phyloP scores from a whole-genome alignment of 53 echinoderm and acorn worm species.

The Zoroaster sp. region DNA sequence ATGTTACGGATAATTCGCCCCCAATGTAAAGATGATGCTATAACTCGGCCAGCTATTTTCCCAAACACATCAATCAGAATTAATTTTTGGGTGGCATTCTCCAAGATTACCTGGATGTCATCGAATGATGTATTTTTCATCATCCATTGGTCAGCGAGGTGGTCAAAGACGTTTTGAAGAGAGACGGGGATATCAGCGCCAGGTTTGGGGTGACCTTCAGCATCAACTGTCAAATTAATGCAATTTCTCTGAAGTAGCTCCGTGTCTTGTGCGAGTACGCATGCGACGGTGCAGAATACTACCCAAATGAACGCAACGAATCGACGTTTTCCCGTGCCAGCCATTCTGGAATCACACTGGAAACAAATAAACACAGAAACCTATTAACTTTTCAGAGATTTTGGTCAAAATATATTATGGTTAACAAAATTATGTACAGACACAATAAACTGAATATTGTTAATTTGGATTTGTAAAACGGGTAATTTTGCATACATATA shows the following conservation, averaged over 20 bases:
- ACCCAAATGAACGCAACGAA: not conserved
- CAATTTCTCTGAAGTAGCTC: not conserved
- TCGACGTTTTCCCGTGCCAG: not conserved
- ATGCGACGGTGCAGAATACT: not conserved
- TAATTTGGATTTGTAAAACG: no score
- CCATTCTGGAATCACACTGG: not conserved
- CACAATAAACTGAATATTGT: no score
- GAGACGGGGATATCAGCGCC: not conserved
- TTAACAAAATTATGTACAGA: no score
- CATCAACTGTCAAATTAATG: not conserved
- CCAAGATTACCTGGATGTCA: not conserved
- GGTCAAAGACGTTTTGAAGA: not conserved
- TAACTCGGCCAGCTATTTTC: not conserved
- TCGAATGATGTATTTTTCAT: not conserved
- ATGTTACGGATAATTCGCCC: not conserved
- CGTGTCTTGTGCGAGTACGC: not conserved
- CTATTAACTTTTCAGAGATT: no score
- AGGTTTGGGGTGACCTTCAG: not conserved
- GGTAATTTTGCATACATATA: no score
- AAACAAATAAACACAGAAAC: not conserved
- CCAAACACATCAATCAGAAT: not conserved
- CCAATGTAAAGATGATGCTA: not conserved
- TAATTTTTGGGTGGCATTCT: not conserved
- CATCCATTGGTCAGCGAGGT: not conserved
- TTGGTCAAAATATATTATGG: no score